Base-by-base conservation (phyloP, 2,113 vertebrate species). In the Polypterus senegalus region DNA sequence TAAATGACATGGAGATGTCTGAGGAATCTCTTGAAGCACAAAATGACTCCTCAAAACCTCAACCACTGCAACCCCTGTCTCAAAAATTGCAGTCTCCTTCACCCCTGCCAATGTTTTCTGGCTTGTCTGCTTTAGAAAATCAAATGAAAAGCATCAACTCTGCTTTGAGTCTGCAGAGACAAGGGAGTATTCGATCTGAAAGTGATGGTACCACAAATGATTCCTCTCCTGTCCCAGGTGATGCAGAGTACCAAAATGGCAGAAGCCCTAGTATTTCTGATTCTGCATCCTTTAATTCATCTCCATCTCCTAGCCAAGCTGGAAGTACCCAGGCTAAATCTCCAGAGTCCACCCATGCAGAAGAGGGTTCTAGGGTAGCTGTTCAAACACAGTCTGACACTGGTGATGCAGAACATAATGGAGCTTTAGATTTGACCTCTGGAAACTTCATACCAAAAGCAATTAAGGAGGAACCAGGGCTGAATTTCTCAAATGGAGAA, bases 401-500 rank as follows among this genome's bases (percentile, higher is more conserved):
- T 1, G 44, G 64, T 1, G 87, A 93, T 54, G 62, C 70, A 6
- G 92, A 97, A 81, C 87, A 86, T n/a, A 77, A 86, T 0, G 78
- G 90, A 44, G 91, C 92, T 64, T 77, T 96, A 71, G 93, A 93
- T 85, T 86, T 99, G 70, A 91, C 93, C 1, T 88, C 88, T 0
- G 82, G 88, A 63, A 89, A 63, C 62, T 77, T 88, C 9, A 80
- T 77, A 54, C 79, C 83, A 49, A 85, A 89, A 74, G 66, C 73
- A 11, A 83, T 91, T 63, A 89, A 89, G 61, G 87, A 94, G 66
- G 89, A 93, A 47, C 89, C 88, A 0, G 85, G 89, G 55, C 52
- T 88, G 60, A 71, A 79, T 5, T 83, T 85, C 61, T 61, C 81
- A 9, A 84, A 81, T 57, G 89, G 87, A 71, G 92, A 94, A 48